Conservation (phyloP, 1,140 invertebrate genomes). For the Chymomyza costata region DNA sequence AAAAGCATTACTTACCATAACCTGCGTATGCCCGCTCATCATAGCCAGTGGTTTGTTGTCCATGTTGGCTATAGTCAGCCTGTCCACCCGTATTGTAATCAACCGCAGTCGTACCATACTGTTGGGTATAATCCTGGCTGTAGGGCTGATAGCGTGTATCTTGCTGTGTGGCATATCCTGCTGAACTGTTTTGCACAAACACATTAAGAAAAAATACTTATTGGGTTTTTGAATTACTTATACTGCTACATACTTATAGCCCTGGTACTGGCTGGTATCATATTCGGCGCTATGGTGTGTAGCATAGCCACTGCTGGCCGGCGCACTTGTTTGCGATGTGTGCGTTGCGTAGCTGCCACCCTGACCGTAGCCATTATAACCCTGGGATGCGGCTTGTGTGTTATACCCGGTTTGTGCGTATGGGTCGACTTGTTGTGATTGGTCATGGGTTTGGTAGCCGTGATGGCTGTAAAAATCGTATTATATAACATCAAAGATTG, state of each 20-base stretch:
- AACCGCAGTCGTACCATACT: constrained; percentile 66
- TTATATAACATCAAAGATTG: neutral
- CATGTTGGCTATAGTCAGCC: constrained; percentile 69
- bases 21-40: constrained; percentile 70
- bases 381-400: constrained; percentile 45
- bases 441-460: constrained; percentile 64
- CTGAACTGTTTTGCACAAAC: constrained; percentile 58
- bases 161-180: constrained; percentile 59
- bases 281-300: constrained; percentile 56
- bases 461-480: constrained; percentile 63
- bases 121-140: constrained; percentile 69
- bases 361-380: constrained; percentile 70
- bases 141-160: constrained; percentile 69
- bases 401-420: constrained; percentile 66
- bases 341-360: constrained; percentile 56
- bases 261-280: constrained; percentile 71
- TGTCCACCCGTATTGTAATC: constrained; percentile 67
- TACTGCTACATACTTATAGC: constrained; percentile 57
- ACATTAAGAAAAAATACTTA: neutral
- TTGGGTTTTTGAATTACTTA: neutral
- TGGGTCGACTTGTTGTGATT: constrained; percentile 65
- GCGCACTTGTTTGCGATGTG: constrained; percentile 43
- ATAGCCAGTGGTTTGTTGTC: constrained; percentile 44
- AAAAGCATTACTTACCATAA: constrained; percentile 63
- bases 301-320: constrained; percentile 58